phyloP scores from a whole-genome alignment of 2,888 invertebrate genomes.

The Poecilus cupreus region DNA sequence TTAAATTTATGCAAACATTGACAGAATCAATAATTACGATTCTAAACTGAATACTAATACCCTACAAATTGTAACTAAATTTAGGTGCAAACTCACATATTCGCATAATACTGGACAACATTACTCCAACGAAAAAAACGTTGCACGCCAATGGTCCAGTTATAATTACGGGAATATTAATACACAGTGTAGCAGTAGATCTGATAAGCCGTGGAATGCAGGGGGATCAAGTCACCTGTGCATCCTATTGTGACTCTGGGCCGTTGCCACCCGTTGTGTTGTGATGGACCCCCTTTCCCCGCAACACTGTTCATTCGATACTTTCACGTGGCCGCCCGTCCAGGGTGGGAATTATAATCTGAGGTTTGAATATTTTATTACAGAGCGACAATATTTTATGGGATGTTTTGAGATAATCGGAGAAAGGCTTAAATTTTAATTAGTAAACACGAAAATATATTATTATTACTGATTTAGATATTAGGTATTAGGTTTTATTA shows the following conservation, averaged over 20 bases:
- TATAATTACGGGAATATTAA: slow-evolving; percentile 52
- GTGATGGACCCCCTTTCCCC: background rate
- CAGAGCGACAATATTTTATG: slow-evolving; percentile 1
- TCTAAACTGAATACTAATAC: too few species aligned
- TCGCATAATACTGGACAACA: too few species aligned
- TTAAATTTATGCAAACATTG: too few species aligned
- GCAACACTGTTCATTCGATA: slow-evolving; percentile 36
- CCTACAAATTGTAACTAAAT: too few species aligned
- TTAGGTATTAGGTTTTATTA: slow-evolving; percentile 29
- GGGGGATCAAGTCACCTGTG: slow-evolving; percentile 52
- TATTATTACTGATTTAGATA: slow-evolving; percentile 33
- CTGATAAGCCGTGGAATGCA: slow-evolving; percentile 49
- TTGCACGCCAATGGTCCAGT: background rate
- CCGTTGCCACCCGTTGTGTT: slow-evolving; percentile 22
- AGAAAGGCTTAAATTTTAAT: slow-evolving; percentile 43
- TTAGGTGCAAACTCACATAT: too few species aligned
- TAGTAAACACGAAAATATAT: slow-evolving; percentile 33
- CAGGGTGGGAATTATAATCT: slow-evolving; percentile 50
- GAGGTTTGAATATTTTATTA: slow-evolving; percentile 39
- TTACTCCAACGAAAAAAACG: too few species aligned
- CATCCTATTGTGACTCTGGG: slow-evolving; percentile 49
- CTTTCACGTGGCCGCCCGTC: background rate
- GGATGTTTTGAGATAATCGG: slow-evolving; percentile 33
- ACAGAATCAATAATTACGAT: too few species aligned
- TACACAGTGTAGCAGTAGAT: slow-evolving; percentile 25